phyloP scores from a whole-genome alignment of 37 sponge, comb jelly and placozoan genomes.

The Bolinopsis microptera region DNA sequence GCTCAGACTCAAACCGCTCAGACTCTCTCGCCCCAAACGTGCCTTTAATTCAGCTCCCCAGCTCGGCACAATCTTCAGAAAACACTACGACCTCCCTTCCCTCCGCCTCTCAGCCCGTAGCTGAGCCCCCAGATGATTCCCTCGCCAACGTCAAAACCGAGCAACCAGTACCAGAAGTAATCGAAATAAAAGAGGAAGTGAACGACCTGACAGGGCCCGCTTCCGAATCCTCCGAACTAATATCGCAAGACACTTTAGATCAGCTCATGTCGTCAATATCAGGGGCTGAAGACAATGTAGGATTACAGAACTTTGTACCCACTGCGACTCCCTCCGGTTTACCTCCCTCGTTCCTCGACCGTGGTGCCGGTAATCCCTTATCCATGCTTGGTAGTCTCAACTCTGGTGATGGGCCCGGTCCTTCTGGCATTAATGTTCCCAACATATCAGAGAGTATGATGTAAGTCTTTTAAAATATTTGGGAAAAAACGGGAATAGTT shows the following conservation, averaged over 20 bases:
- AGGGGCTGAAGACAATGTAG: slow-evolving; percentile 25
- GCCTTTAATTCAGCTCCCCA: not conserved
- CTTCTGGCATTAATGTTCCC: slow-evolving; percentile 17
- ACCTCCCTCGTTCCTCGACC: slow-evolving; percentile 65
- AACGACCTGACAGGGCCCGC: not conserved
- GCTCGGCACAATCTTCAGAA: not conserved
- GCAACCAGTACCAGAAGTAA: slow-evolving; percentile 23
- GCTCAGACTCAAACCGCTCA: not conserved
- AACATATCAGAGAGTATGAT: slow-evolving; percentile 60
- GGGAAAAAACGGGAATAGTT: too few species aligned
- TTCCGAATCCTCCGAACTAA: not conserved
- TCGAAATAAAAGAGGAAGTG: slow-evolving; percentile 58
- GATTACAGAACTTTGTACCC: slow-evolving; percentile 49
- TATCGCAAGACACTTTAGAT: slow-evolving; percentile 25
- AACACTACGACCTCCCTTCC: slow-evolving; percentile 37
- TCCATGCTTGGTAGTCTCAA: slow-evolving; percentile 46
- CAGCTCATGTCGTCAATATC: slow-evolving; percentile 49
- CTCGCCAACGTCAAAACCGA: slow-evolving; percentile 9
- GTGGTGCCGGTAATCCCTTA: slow-evolving; percentile 16
- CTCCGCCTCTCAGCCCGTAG: not conserved
- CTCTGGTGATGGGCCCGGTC: not conserved
- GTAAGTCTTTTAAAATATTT: not conserved
- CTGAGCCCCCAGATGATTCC: not conserved
- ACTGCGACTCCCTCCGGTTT: slow-evolving; percentile 61
- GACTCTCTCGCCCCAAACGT: slow-evolving; percentile 12